These are phyloP conservation scores for Mactromeris polynyma DNA, from an alignment of 2,888 invertebrate species.

Conservation along the genomic window DNA sequence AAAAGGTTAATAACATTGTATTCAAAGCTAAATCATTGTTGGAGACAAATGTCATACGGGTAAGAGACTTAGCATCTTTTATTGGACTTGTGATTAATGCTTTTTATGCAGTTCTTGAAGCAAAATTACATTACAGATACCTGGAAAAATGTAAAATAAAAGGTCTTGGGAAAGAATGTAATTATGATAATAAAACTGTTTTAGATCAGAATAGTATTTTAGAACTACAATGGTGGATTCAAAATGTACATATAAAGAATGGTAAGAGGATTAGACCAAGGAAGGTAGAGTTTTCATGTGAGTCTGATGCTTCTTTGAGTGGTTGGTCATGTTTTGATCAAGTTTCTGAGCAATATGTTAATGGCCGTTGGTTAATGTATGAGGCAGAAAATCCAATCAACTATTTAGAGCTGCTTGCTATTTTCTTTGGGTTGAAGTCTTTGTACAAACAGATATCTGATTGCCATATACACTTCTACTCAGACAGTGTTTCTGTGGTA, in stretches of 20 bases:
- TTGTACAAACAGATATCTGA: no score
- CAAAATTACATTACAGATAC: slow-evolving; percentile 48
- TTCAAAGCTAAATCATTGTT: no score
- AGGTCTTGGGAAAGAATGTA: slow-evolving; percentile 11
- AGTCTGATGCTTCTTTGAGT: no score
- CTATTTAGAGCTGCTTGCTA: no score
- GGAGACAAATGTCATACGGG: slow-evolving; percentile 1
- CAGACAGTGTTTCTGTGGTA: slow-evolving; percentile 53
- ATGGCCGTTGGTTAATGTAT: slow-evolving; percentile 40
- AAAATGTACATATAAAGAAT: slow-evolving; percentile 24
- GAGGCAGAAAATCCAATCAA: slow-evolving; percentile 46
- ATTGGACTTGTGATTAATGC: slow-evolving; percentile 41
- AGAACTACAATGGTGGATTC: slow-evolving; percentile 39
- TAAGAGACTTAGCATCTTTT: slow-evolving; percentile 46
- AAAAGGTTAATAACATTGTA: slow-evolving; percentile 48
- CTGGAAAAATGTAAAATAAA: slow-evolving; percentile 47
- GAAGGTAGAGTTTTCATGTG: no score
- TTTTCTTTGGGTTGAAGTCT: no score
- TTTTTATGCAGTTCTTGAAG: slow-evolving; percentile 48
- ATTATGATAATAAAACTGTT: slow-evolving; percentile 27
- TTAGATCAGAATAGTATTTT: neutral
- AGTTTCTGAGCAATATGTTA: neutral
- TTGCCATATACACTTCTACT: slow-evolving; percentile 48
- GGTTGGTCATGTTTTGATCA: slow-evolving; percentile 42
- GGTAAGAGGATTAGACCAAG: slow-evolving; percentile 38